These are phyloP conservation scores for Tylochromis polylepis DNA, from an alignment of 2,113 vertebrate species.

Conservation along the genomic window DNA sequence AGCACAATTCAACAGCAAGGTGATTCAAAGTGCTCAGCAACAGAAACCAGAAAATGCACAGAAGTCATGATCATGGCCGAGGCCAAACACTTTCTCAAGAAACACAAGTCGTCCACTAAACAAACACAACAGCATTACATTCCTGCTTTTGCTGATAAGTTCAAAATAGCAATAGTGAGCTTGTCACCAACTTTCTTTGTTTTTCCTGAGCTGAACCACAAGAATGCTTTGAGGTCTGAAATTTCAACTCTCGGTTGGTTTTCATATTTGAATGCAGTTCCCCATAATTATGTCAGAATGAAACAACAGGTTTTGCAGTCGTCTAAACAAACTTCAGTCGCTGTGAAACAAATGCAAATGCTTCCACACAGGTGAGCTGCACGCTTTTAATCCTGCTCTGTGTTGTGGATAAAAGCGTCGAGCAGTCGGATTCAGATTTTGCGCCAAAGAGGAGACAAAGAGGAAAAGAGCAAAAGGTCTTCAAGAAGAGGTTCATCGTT, in stretches of 20 bases:
- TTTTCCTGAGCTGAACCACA: conserved; percentile 11
- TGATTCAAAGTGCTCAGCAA: no score
- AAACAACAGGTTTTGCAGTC: neutral
- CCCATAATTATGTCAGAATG: neutral
- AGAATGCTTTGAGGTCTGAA: neutral
- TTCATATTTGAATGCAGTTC: neutral
- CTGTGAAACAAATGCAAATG: neutral
- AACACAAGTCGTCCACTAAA: neutral
- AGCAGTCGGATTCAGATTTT: neutral
- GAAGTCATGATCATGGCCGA: neutral
- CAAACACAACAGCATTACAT: neutral
- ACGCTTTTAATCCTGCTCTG: neutral
- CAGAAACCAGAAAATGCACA: neutral
- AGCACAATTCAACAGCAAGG: no score
- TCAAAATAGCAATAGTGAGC: neutral
- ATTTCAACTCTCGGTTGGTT: neutral
- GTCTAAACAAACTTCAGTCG: neutral
- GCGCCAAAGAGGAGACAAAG: neutral
- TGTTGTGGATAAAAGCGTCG: neutral
- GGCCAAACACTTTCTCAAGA: neutral
- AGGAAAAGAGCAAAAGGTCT: neutral
- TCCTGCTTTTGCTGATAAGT: neutral
- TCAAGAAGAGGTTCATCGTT: no score
- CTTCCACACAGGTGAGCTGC: neutral
- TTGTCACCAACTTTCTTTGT: neutral